These are phyloP conservation scores for Acipenser oxyrinchus DNA, from an alignment of 2,797 vertebrate species.

Conservation along the genomic window DNA sequence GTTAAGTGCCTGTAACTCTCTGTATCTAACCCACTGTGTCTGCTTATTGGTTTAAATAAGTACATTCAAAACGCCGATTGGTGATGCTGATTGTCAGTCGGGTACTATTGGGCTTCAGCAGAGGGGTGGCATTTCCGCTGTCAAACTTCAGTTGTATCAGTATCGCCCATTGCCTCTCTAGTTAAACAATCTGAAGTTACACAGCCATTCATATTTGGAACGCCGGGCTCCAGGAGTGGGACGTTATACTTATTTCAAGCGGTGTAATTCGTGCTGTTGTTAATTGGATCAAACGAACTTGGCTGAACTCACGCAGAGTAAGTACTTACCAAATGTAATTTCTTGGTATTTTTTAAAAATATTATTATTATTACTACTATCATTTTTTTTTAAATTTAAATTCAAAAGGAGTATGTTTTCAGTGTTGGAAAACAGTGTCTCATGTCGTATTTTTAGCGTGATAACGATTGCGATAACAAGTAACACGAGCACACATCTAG, in stretches of 20 bases:
- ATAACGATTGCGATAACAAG: too few species aligned
- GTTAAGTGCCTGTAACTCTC: background rate
- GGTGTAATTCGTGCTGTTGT: background rate
- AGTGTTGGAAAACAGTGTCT: too few species aligned
- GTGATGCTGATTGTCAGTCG: background rate
- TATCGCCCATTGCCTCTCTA: background rate
- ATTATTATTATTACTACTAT: too few species aligned
- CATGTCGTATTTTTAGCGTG: too few species aligned
- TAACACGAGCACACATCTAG: too few species aligned
- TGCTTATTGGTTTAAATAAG: background rate
- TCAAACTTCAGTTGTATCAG: background rate
- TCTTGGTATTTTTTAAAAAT: too few species aligned
- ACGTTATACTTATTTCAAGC: background rate
- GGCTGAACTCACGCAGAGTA: too few species aligned
- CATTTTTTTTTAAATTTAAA: too few species aligned
- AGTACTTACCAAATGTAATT: too few species aligned
- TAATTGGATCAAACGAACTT: background rate
- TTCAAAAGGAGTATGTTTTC: too few species aligned
- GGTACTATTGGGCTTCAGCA: background rate
- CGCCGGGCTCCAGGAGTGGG: too few species aligned
- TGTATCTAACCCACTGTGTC: too few species aligned
- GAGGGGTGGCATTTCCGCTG: constrained; percentile 3
- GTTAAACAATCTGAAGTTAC: background rate
- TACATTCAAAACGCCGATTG: background rate
- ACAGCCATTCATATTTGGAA: background rate